phyloP scores from a whole-genome alignment of 2,888 invertebrate genomes.

The Hedya salicella region DNA sequence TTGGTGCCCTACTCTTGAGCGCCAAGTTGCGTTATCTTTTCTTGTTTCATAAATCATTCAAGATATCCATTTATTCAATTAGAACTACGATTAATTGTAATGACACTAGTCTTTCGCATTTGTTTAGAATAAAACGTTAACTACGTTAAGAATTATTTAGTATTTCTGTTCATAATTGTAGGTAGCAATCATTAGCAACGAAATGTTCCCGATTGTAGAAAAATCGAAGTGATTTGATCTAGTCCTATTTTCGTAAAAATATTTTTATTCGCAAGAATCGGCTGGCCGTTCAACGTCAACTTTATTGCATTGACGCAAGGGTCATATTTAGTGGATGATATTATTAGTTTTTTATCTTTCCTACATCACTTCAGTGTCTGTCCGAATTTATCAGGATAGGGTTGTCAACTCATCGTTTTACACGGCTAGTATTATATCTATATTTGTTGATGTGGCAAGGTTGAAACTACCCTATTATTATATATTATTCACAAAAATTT shows the following conservation, averaged over 20 bases:
- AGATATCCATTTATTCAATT: slow-evolving; percentile 12
- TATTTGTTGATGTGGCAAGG: too few relatives aligned
- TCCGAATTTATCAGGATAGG: too few relatives aligned
- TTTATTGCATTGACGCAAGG: neutral
- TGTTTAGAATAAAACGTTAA: slow-evolving; percentile 1
- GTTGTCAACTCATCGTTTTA: too few relatives aligned
- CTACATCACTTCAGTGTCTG: too few relatives aligned
- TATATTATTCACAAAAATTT: too few relatives aligned
- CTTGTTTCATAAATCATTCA: too few relatives aligned
- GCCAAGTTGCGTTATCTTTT: too few relatives aligned
- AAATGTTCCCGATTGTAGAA: slow-evolving; percentile 7
- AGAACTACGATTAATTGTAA: slow-evolving; percentile 3
- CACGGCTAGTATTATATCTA: too few relatives aligned
- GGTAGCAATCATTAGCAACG: neutral
- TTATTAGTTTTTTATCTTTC: too few relatives aligned
- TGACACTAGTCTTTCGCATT: slow-evolving; percentile 32
- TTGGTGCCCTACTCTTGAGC: too few relatives aligned
- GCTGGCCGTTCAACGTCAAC: neutral
- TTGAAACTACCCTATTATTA: too few relatives aligned
- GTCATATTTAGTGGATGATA: too few relatives aligned
- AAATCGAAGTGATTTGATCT: neutral
- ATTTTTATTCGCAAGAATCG: slow-evolving; percentile 11
- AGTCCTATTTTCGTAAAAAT: neutral
- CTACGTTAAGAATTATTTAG: slow-evolving; percentile 8
- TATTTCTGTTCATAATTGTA: slow-evolving; percentile 3